Evolutionary conservation across 2,113 vertebrate genomes (phyloP).

Genomic region (Lichenostomus cassidix): DNA sequence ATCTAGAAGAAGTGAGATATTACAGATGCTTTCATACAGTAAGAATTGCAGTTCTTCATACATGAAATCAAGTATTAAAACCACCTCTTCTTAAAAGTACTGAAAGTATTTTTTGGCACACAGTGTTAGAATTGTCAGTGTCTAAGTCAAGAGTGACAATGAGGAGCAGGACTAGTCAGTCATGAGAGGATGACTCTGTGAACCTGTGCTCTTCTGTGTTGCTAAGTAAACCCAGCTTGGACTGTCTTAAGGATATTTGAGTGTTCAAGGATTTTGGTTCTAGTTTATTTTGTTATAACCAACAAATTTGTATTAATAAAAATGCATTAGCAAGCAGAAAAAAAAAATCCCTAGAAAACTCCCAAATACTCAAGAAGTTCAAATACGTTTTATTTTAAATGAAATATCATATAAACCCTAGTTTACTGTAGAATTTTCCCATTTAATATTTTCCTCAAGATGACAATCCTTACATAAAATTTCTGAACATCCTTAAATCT

Average conservation of each 20-base stretch:
- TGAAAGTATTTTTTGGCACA: background rate
- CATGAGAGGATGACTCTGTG: background rate
- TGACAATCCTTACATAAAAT: background rate
- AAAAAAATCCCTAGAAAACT: background rate
- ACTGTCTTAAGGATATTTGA: background rate
- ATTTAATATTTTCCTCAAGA: background rate
- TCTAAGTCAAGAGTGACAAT: background rate
- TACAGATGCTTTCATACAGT: slow-evolving; percentile 10
- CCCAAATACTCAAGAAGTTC: background rate
- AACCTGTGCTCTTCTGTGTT: background rate
- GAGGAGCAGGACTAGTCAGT: background rate
- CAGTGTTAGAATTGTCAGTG: background rate
- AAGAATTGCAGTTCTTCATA: background rate
- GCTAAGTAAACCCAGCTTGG: background rate
- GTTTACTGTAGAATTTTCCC: background rate
- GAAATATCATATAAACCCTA: background rate
- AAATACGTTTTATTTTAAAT: background rate
- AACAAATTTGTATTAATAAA: background rate
- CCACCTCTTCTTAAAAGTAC: background rate
- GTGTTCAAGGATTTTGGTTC: background rate
- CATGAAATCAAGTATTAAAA: background rate
- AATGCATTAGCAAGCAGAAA: background rate
- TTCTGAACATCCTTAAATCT: background rate
- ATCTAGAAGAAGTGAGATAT: slow-evolving; percentile 56
- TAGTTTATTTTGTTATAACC: background rate